Base-by-base conservation (phyloP, 2,888 invertebrate species). In the Morinoia aosen region DNA sequence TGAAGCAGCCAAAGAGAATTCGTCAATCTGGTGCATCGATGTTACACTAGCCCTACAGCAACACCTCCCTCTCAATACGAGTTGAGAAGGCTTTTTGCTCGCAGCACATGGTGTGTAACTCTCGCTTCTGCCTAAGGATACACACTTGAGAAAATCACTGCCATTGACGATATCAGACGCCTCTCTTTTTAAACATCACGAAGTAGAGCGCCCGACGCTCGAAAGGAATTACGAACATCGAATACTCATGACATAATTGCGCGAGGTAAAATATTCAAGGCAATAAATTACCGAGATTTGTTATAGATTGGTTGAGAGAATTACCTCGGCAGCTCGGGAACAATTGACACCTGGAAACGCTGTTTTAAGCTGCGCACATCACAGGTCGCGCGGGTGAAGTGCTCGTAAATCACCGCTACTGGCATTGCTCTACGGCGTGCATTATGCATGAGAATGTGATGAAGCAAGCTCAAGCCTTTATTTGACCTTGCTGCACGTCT, bases 41-140 rank as follows among this genome's bases (percentile, higher is more conserved):
- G 76, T 76, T 76, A 76, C 76, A 76, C 76, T 76, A 76, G 76
- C 76, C 76, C 76, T 76, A 76, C 76, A 76, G 76, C 76, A 76
- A 76, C 25, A 76, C 33, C 76, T 76, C 76, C 76, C 25, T 76
- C 76, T 76, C 76, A 7, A 76, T 48, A 48, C 33, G 33, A 33
- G 25, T 1, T 33, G 25, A 76, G 76, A 76, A 76, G 14, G 25
- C 76, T 76, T 76, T 76, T 76, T 76, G 76, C 76, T 76, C 76
- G 25, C 76, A 76, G 76, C 76, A 76, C 76, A 19, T 76, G 76
- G 33, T 76, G 76, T 33, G 76, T 76, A 33, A 76, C 25, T 76
- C 76, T 76, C 33, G 76, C 25, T 76, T 76, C 25, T 76, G 76
- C 33, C 76, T 61, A 16, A 76, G 76, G 76, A 76, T 76, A 76